Conservation (phyloP, 2,113 vertebrate species). For the Progne subis region DNA sequence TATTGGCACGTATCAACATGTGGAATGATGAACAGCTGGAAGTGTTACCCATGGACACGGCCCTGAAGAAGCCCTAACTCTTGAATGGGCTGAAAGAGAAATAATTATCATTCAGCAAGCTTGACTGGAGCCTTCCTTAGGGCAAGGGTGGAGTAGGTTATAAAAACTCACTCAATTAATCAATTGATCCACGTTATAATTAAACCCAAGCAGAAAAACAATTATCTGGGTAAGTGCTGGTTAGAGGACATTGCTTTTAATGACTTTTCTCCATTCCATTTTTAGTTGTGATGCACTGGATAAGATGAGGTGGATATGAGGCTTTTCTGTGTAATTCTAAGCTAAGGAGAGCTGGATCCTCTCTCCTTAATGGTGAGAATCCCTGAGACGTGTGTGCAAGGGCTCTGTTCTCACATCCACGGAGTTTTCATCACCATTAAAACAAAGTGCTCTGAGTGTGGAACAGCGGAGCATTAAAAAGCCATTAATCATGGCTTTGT, state of each 20-base stretch:
- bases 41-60: neutral
- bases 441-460: constrained; percentile 29
- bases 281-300: neutral
- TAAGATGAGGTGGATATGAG: neutral
- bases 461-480: constrained; percentile 36
- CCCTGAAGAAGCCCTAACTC: neutral
- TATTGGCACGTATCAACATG: neutral
- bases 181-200: constrained; percentile 54
- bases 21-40: neutral
- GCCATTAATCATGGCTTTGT: constrained; percentile 67
- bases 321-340: neutral
- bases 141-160: constrained; percentile 23
- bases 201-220: constrained; percentile 61
- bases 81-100: constrained; percentile 15
- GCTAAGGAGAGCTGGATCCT: neutral
- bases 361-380: neutral
- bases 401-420: neutral
- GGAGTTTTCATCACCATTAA: neutral
- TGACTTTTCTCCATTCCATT: neutral
- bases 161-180: constrained; percentile 64
- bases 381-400: neutral
- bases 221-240: constrained; percentile 56
- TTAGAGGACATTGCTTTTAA: constrained; percentile 40
- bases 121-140: neutral
- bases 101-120: neutral